Evolutionary conservation across 2,113 vertebrate species (phyloP), one percentile per base, ranked within the genome.

Genomic region (Chauna torquata): DNA sequence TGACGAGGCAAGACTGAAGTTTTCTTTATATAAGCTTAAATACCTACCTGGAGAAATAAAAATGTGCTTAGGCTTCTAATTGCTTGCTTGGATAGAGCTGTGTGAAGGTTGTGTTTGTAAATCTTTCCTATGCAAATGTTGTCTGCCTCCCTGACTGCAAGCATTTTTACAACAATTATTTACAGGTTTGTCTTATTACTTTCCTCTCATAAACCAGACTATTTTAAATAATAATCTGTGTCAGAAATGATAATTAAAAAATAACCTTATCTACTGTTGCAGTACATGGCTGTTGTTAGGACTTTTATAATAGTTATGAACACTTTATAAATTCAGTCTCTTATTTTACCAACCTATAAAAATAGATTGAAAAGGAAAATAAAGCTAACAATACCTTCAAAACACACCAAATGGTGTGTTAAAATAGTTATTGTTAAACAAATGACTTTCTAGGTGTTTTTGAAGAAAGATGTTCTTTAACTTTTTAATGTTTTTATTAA

Each of bases 91-190:
- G 89, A 62, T 94, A 55, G 81, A 89, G 93, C 96, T 96, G 75
- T 88, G 59, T 96, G 92, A 96, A 95, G 83, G 68, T 72, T 95
- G 71, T 96, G 75, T 96, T 93, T 95, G 58, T 95, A 95, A 97
- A 97, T 96, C 92, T 91, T 94, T 71, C 55, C 88, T 84, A 88
- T 96, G 85, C 94, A 97, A 96, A 91, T 97, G 8, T 86, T 96
- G 93, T 97, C 79, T 95, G 79, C 93, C 96, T 96, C 79, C 92
- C 83, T 90, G 93, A 94, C 94, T 96, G 78, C 95, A 96, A 97
- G 96, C 95, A 68, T 91, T 97, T 98, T 98, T 98, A 98, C 85
- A 97, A 87, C 94, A 94, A 86, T 97, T 97, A 97, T 97, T 98
- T 98, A 97, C 95, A 97, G 92, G 94, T 88, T 97, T 93, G 80